These are phyloP conservation scores for Gymnoscopelus microlampas DNA, from an alignment of 2,797 vertebrate species.

Conservation along the genomic window DNA sequence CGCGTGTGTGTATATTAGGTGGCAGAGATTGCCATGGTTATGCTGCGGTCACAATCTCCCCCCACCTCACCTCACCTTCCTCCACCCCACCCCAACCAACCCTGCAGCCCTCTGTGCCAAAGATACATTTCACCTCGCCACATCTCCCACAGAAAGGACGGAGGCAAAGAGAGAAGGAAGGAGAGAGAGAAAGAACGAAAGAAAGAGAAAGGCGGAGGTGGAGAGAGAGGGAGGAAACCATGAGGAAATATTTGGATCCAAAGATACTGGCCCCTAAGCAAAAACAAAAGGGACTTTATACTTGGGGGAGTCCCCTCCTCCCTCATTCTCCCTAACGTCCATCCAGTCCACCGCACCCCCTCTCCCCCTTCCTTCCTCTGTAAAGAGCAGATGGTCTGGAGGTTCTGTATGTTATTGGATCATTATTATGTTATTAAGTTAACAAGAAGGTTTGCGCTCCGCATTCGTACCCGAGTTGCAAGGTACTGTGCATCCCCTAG, in stretches of 20 bases:
- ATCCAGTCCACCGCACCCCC: background rate
- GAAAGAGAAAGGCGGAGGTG: slow-evolving; percentile 18
- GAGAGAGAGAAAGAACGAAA: slow-evolving; percentile 31
- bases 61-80: slow-evolving; percentile 26
- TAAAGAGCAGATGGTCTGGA: slow-evolving; percentile 6
- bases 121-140: slow-evolving; percentile 70
- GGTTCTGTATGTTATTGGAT: slow-evolving; percentile 1
- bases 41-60: slow-evolving; percentile 47
- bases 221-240: slow-evolving; percentile 40
- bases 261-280: slow-evolving; percentile 26
- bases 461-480: background rate
- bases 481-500: no score
- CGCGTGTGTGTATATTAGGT: slow-evolving; percentile 19
- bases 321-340: background rate
- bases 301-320: slow-evolving; percentile 18
- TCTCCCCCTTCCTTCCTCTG: background rate
- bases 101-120: slow-evolving; percentile 49
- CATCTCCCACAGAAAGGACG: slow-evolving; percentile 40
- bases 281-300: slow-evolving; percentile 71
- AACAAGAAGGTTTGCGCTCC: background rate
- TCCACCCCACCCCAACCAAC: slow-evolving; percentile 6
- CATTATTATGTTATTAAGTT: slow-evolving; percentile 15
- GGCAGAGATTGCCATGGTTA: slow-evolving; percentile 22
- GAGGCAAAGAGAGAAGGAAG: slow-evolving; percentile 9
- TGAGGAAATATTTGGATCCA: slow-evolving; percentile 61